A percentile compares a stretch with the other conserved stretches of the same genome.
Evolutionary conservation across 2,797 vertebrate genomes (phyloP).

Genomic region (Platyrinchus mystaceus): DNA sequence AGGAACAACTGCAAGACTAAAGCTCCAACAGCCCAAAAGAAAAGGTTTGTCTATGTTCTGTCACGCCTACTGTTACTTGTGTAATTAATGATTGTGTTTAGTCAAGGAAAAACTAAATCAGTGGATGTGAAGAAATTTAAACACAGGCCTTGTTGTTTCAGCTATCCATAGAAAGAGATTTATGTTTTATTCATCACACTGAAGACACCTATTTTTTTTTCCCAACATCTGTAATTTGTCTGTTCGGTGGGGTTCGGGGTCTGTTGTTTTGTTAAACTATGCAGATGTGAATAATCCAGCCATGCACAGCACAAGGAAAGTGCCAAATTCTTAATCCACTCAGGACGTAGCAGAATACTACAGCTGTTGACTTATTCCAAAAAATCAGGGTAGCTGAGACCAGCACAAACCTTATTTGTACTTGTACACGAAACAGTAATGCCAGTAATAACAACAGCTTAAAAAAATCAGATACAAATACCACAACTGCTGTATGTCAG

Average conservation of each 20-base stretch:
- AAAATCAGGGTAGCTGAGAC: neutral
- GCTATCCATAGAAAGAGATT: neutral
- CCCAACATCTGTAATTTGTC: slow-evolving; percentile 1
- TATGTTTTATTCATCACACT: neutral
- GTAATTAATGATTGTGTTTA: neutral
- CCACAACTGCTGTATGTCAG: neutral
- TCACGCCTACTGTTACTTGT: slow-evolving; percentile 30
- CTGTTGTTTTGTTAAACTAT: neutral
- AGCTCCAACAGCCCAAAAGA: slow-evolving; percentile 4
- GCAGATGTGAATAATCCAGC: neutral
- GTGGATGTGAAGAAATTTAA: slow-evolving; percentile 1
- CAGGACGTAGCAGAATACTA: neutral
- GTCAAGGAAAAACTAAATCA: neutral
- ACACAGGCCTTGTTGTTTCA: neutral
- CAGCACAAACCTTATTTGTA: neutral
- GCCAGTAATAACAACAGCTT: neutral
- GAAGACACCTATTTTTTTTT: neutral
- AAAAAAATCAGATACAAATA: neutral
- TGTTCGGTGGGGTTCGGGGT: neutral
- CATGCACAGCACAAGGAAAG: neutral
- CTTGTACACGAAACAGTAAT: neutral
- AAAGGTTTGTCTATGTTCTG: slow-evolving; percentile 32
- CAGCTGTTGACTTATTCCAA: neutral
- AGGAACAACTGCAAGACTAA: neutral
- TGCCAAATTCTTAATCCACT: neutral